Evolutionary conservation across 2,797 vertebrate genomes (phyloP), one percentile per base, ranked within the genome.

Genomic region (Bradypodion ventrale): DNA sequence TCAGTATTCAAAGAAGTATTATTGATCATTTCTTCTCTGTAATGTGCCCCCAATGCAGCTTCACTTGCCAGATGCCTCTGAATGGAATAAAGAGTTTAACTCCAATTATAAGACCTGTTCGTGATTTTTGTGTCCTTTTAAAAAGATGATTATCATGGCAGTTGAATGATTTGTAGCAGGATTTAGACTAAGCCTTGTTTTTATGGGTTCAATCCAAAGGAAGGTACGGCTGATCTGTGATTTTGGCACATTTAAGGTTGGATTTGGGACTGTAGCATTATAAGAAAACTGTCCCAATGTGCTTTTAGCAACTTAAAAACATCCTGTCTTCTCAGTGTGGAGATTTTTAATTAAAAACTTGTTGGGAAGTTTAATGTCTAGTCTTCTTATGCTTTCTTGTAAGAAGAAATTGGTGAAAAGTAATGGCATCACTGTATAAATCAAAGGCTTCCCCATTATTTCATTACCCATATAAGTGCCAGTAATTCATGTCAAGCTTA

Each of bases 51-150:
- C 96, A 96, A 96, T 96, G 97, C 97, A 97, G 97, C 97, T 98
- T 97, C 97, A 97, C 96, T 98, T 98, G 97, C 98, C 98, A 98
- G 96, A 98, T 98, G 98, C 97, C 97, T 97, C 98, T 97, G 96
- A 98, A 97, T 98, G 96, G 94, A 98, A 97, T 97, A 96, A 97
- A 96, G 95, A 96, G 96, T 96, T 96, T 95, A 92, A 92, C 94
- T 95, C 94, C 96, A 96, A 96, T 93, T 93, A 93, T 92, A 89
- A 93, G 91, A 88, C 86, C 81, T 86, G 92, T 85, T 86, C 77
- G 76, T 93, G 46, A 83, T 1, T 85, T 90, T 37, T 49, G 83
- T 92, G 80, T 87, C 85, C 88, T 75, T 88, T 92, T 9, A 12
- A 40, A 19, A 76, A 63, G 5, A 35, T 37, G 40, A 72, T 70